Conservation (phyloP, 2,797 vertebrate genomes). For the Enteromius treurensis region DNA sequence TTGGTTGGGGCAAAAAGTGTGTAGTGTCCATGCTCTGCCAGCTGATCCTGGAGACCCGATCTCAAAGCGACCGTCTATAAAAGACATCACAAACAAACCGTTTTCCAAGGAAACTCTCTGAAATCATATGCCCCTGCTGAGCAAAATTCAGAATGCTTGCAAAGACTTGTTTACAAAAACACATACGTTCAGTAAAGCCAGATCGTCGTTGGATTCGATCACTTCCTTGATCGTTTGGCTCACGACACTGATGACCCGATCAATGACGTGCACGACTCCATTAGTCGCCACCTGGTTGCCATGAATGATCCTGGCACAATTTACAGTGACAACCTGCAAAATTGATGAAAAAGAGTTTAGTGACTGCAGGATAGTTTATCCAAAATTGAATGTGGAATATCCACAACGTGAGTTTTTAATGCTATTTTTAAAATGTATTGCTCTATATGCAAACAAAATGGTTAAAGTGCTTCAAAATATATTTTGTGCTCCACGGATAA, state of each 20-base stretch:
- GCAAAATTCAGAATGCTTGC: not conserved
- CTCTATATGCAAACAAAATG: not conserved
- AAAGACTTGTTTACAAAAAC: not conserved
- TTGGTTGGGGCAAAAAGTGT: constrained; percentile 96
- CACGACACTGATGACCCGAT: constrained; percentile 86
- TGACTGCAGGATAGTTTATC: not conserved
- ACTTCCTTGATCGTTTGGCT: constrained; percentile 84
- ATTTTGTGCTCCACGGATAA: not conserved
- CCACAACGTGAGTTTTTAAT: not conserved
- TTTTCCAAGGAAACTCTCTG: not conserved
- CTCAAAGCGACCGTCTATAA: constrained; percentile 78
- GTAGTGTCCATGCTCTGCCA: constrained; percentile 86
- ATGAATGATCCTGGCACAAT: constrained; percentile 92
- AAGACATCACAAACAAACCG: not conserved
- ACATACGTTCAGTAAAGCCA: constrained; percentile 86
- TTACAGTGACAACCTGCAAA: constrained; percentile 92
- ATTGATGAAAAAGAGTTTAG: constrained; percentile 6
- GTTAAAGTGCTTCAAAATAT: not conserved
- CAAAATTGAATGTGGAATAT: not conserved
- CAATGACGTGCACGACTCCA: constrained; percentile 92
- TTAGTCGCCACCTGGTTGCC: constrained; percentile 96
- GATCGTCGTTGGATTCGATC: constrained; percentile 82
- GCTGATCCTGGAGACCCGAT: constrained; percentile 80
- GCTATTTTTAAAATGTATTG: not conserved
- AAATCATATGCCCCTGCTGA: not conserved